Evolutionary conservation across 1,140 invertebrate species (phyloP).

Genomic region (Bombus consobrinus): DNA sequence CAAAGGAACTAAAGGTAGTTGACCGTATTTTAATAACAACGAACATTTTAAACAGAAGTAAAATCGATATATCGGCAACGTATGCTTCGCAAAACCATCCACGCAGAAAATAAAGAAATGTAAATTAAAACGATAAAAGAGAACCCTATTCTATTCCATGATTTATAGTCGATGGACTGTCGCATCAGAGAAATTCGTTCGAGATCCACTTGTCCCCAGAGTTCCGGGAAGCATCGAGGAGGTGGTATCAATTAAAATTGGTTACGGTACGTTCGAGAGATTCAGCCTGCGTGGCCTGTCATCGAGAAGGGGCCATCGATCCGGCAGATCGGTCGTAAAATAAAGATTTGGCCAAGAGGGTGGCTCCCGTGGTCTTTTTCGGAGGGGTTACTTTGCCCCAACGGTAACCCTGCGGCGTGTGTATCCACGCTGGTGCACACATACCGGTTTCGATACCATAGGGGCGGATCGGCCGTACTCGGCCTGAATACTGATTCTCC

Average conservation of each 20-base stretch:
- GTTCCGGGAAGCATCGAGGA: not conserved
- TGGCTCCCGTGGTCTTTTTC: conserved; percentile 43
- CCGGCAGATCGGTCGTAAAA: conserved; percentile 64
- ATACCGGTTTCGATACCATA: conserved; percentile 48
- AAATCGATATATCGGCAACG: not conserved
- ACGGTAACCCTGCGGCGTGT: conserved; percentile 37
- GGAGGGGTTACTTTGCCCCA: conserved; percentile 54
- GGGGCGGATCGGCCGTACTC: conserved; percentile 70
- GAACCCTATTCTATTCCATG: not conserved
- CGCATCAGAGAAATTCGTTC: conserved; percentile 18
- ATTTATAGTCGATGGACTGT: conserved; percentile 10
- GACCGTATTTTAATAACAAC: too few relatives aligned
- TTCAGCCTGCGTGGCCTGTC: conserved; percentile 34
- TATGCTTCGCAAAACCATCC: not conserved
- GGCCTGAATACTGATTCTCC: conserved; percentile 77
- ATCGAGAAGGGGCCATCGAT: conserved; percentile 57
- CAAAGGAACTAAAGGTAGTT: too few relatives aligned
- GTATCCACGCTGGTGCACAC: conserved; percentile 40
- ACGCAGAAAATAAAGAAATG: not conserved
- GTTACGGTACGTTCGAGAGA: conserved; percentile 44
- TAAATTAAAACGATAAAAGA: conserved; percentile 31
- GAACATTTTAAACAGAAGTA: too few relatives aligned
- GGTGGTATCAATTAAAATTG: conserved; percentile 68
- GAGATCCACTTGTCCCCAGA: not conserved
- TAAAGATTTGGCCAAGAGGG: conserved; percentile 69